A percentile compares a stretch with the other conserved stretches of the same genome.
Evolutionary conservation across 2,113 vertebrate species (phyloP).

Genomic region (Megaceryle torquata): DNA sequence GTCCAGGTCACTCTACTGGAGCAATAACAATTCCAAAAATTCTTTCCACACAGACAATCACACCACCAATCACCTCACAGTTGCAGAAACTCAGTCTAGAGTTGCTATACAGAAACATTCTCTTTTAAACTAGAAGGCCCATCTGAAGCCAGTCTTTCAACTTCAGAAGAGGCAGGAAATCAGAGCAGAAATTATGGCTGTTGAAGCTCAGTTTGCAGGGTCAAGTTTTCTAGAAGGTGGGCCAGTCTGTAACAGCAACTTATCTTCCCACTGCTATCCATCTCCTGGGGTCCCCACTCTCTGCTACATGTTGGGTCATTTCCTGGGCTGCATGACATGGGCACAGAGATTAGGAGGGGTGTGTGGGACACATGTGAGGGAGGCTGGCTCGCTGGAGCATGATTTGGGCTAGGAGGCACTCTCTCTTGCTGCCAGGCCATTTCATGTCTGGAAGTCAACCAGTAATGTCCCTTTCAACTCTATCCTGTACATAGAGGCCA

Average conservation of each 20-base stretch:
- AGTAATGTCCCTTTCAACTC: background rate
- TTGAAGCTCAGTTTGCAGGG: background rate
- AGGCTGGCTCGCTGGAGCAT: background rate
- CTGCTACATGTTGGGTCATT: background rate
- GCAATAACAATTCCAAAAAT: background rate
- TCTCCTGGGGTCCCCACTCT: rapidly evolving
- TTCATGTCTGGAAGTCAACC: background rate
- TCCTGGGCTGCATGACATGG: background rate
- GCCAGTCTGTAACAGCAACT: background rate
- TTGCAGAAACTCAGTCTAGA: background rate
- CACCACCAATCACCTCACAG: rapidly evolving
- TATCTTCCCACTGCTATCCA: background rate
- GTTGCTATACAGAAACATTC: background rate
- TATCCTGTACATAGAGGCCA: background rate
- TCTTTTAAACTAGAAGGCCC: background rate
- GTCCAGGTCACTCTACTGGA: background rate
- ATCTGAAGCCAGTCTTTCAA: background rate
- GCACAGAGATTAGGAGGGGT: background rate
- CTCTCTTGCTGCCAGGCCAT: background rate
- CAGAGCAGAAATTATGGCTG: background rate
- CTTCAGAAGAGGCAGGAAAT: background rate
- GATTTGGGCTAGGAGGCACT: background rate
- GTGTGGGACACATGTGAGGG: background rate
- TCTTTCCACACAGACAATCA: background rate
- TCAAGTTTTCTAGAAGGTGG: background rate